Evolutionary conservation across 2,888 invertebrate species (phyloP).

Genomic region (Aporophyla lueneburgensis): DNA sequence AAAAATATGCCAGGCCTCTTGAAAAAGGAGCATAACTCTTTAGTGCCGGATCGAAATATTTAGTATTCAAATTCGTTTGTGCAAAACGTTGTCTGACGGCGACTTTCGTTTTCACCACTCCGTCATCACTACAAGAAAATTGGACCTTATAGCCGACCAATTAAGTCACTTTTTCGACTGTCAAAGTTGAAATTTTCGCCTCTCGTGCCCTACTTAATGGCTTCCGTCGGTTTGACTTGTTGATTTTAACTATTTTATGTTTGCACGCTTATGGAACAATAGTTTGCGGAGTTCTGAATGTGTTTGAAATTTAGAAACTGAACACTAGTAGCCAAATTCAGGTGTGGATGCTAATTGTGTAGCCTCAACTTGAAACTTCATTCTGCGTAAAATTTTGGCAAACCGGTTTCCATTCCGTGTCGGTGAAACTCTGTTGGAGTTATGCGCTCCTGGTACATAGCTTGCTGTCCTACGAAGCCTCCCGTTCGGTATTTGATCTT

Average conservation of each 20-base stretch:
- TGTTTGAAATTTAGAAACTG: conserved; percentile 62
- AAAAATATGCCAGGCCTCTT: conserved; percentile 51
- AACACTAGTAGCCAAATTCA: conserved; percentile 59
- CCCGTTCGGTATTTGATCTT: conserved; percentile 29
- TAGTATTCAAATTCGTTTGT: conserved; percentile 88
- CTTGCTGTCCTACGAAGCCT: conserved; percentile 51
- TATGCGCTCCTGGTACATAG: conserved; percentile 54
- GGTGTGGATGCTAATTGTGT: conserved; percentile 47
- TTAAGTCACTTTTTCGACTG: conserved; percentile 71
- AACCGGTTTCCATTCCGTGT: conserved; percentile 47
- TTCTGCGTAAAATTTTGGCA: conserved; percentile 41
- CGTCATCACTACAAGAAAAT: conserved; percentile 55
- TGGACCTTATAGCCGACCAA: conserved; percentile 64
- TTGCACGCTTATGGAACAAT: conserved; percentile 74
- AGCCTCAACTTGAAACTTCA: conserved; percentile 29
- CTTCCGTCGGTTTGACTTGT: conserved; percentile 84
- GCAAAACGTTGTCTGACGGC: conserved; percentile 82
- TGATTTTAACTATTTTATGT: conserved; percentile 86
- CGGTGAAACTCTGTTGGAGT: conserved; percentile 36
- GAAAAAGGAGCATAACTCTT: conserved; percentile 65
- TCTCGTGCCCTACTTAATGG: conserved; percentile 84
- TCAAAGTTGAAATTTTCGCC: conserved; percentile 83
- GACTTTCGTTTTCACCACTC: conserved; percentile 88
- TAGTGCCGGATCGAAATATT: conserved; percentile 75
- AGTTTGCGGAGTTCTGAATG: conserved; percentile 57